Base-by-base conservation (phyloP, 2,888 invertebrate species). In the Ennomos fuscantarius region DNA sequence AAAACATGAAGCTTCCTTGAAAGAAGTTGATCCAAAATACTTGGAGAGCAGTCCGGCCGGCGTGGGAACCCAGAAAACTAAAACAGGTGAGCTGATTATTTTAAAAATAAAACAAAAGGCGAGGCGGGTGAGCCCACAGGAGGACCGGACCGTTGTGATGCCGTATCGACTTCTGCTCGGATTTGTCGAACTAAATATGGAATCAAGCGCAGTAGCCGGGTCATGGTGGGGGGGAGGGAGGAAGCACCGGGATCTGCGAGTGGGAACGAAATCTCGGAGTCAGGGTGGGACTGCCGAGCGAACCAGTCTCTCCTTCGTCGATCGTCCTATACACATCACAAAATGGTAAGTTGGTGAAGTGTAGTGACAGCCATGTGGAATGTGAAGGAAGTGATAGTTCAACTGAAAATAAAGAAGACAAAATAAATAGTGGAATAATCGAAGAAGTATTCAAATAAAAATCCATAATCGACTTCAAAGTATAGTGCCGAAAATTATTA, bases 261-360 rank as follows among this genome's bases (percentile, higher is more conserved):
- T 68, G 76, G 80, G 81, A 75, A 72, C 81, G 73, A 74, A 66
- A 76, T 64, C 80, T 87, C 87, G 84, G 89, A 92, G 91, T 90
- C 89, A 87, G 90, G 90, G 89, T 87, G 88, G 87, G 89, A 90
- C 90, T 89, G 85, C 86, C 87, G 87, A 86, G 77, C 86, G 84
- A 83, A 83, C 79, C 88, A 89, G 91, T 92, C 90, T 82, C 87
- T 89, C 87, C 86, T 86, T 86, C 89, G 84, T 89, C 87, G 87
- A 82, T 83, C 82, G 82, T 82, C 86, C 84, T 86, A 83, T 75
- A 85, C 76, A 86, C 79, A 87, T 51, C 58, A 78, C 83, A 89
- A 81, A 89, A 92, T 91, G 92, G 91, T 91, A 87, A 92, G 67
- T 67, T 52, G 57, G 63, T 63, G 61, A 65, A 60, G 91, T 89